Base-by-base conservation (phyloP, 2,797 vertebrate genomes). In the Fistularia tabacaria region DNA sequence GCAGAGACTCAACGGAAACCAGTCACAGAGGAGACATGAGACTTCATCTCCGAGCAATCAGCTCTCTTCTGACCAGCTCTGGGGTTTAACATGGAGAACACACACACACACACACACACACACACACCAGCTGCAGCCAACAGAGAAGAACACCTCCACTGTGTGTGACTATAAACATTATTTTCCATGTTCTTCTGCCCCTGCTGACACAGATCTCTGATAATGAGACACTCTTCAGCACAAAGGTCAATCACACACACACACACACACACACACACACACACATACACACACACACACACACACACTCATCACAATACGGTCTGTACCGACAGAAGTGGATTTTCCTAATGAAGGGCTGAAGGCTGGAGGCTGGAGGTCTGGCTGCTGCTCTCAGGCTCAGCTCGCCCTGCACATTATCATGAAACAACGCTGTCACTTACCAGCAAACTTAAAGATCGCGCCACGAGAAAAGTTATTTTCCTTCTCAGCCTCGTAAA, bases 201-300 rank as follows among this genome's bases (percentile, higher is more conserved):
- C n/a, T 39, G 36, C 38, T 14, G 38, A 40, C 5, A 39, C 38
- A 51, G 13, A 51, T 11, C 38, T 40, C 38, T 40, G 49, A 51
- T 10, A 40, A 51, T 51, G 49, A 25, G 25, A 39, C 49, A 39
- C 40, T 51, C 38, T 38, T 8, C 36, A 50, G 36, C 36, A 36
- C 36, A 36, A 25, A 49, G 7, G 25, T 11, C 36, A 36, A 10
- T 41, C 14, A 53, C 15, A 36, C 49, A 51, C 38, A 51, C 14
- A 15, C n/a, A 14, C 13, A 38, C 48, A 12, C 46, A 37, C 48
- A 50, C 49, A 50, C 49, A 50, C 11, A 51, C 38, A 51, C 38
- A 43, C 11, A 43, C 40, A 14, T 12, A 15, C 14, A 38, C 14
- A 10, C 10, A 38, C 14, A 51, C 14, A 38, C 14, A 53, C 14